Conservation (phyloP, 1,140 invertebrate species). For the Parasteatoda tepidariorum region DNA sequence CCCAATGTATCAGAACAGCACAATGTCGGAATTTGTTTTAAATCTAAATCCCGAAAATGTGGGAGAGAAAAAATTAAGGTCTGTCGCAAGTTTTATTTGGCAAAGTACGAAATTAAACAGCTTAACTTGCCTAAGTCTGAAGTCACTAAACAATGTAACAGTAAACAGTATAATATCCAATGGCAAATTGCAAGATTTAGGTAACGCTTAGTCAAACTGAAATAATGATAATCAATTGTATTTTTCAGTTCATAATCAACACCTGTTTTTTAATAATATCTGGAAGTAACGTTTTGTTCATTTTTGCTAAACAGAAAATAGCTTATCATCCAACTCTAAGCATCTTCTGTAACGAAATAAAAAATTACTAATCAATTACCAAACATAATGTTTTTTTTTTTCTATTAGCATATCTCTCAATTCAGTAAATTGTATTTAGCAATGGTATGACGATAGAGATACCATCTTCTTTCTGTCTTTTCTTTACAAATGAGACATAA, state of each 20-base stretch:
- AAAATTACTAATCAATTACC: constrained; percentile 13
- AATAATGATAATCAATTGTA: too few species aligned
- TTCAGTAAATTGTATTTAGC: constrained; percentile 43
- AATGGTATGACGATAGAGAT: constrained; percentile 21
- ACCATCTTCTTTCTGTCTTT: constrained; percentile 36
- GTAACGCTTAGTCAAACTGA: too few species aligned
- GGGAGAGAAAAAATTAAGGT: too few species aligned
- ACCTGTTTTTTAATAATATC: neutral
- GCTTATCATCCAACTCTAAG: neutral
- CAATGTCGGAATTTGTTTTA: too few species aligned
- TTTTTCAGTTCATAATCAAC: neutral
- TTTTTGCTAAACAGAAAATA: neutral
- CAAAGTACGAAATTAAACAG: too few species aligned
- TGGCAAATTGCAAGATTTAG: too few species aligned
- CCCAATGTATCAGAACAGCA: too few species aligned
- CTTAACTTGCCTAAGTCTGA: too few species aligned
- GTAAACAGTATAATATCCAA: too few species aligned
- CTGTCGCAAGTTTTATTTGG: too few species aligned
- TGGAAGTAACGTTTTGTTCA: neutral
- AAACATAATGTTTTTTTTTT: constrained; percentile 13
- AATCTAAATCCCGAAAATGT: too few species aligned
- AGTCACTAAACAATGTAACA: too few species aligned
- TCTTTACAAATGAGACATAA: constrained; percentile 45
- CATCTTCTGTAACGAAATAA: neutral
- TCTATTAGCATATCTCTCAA: constrained; percentile 8